Conservation (phyloP, 2,797 vertebrate genomes). For the Eulemur coronatus region DNA sequence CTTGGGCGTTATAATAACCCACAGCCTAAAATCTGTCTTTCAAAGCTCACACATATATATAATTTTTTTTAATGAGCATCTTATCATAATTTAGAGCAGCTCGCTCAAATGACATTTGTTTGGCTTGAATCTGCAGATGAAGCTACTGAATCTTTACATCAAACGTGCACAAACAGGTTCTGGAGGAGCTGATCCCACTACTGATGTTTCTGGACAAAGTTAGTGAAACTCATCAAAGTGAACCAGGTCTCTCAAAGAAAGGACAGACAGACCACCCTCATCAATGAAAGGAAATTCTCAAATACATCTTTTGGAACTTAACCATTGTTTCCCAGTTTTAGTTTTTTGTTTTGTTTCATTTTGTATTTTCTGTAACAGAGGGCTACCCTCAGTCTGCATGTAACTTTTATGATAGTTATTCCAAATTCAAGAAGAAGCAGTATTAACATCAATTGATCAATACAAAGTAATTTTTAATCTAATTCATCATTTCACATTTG, state of each 20-base stretch:
- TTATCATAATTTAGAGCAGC: background rate
- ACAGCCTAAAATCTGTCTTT: background rate
- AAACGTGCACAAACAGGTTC: slow-evolving; percentile 96
- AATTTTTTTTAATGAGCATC: background rate
- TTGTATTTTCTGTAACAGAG: slow-evolving; percentile 73
- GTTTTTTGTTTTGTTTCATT: slow-evolving; percentile 21
- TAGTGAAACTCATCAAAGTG: slow-evolving; percentile 84
- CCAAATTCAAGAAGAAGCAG: slow-evolving; percentile 84
- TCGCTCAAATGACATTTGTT: background rate
- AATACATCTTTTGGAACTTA: slow-evolving; percentile 74
- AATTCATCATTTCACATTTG: slow-evolving; percentile 82
- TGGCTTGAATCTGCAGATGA: slow-evolving; percentile 89
- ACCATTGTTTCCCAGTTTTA: background rate
- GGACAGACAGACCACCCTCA: slow-evolving; percentile 76
- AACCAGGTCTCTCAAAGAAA: slow-evolving; percentile 82
- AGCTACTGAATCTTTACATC: slow-evolving; percentile 98
- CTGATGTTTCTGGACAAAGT: slow-evolving; percentile 89
- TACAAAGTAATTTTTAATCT: slow-evolving; percentile 82
- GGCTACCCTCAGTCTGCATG: slow-evolving; percentile 86
- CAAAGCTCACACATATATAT: background rate
- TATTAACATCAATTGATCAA: slow-evolving; percentile 87
- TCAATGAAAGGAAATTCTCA: slow-evolving; percentile 80
- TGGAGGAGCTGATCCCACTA: slow-evolving; percentile 87
- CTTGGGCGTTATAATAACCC: background rate
- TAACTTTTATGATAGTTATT: slow-evolving; percentile 86